Conservation (phyloP, 1,140 invertebrate genomes). For the Pseudomyrmex pallidus region DNA sequence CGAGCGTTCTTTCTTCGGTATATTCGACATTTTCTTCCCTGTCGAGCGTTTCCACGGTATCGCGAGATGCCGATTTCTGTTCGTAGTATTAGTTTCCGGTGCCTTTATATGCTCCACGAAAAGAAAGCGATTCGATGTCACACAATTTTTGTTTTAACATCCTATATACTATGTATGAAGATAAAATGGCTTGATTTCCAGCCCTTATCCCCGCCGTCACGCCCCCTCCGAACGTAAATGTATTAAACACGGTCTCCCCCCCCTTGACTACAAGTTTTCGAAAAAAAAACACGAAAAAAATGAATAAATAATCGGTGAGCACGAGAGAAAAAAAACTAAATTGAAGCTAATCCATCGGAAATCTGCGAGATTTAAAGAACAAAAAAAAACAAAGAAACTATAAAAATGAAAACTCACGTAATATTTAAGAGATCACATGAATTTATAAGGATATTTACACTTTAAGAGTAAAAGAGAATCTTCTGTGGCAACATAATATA, state of each 20-base stretch:
- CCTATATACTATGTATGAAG: neutral
- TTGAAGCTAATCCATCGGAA: conserved; percentile 74
- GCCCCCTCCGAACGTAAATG: conserved; percentile 56
- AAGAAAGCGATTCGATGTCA: conserved; percentile 50
- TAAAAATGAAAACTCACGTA: conserved; percentile 72
- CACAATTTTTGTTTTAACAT: conserved; percentile 51
- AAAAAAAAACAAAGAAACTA: conserved; percentile 34
- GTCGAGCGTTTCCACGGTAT: conserved; percentile 31
- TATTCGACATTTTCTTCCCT: conserved; percentile 18
- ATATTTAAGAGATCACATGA: conserved; percentile 80
- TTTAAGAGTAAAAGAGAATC: conserved; percentile 78
- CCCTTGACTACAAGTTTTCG: conserved; percentile 83
- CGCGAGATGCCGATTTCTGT: conserved; percentile 40
- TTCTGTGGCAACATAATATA: conserved; percentile 82
- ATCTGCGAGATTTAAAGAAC: conserved; percentile 63
- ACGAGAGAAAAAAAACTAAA: conserved; percentile 69
- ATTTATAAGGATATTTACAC: conserved; percentile 84
- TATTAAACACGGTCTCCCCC: conserved; percentile 55
- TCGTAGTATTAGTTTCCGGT: conserved; percentile 46
- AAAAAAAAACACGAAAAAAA: conserved; percentile 65
- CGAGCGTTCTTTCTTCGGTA: conserved; percentile 27
- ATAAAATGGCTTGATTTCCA: conserved; percentile 67
- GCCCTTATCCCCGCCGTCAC: conserved; percentile 42
- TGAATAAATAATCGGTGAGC: conserved; percentile 35
- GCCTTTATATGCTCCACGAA: conserved; percentile 51